A percentile compares a stretch with the other conserved stretches of the same genome.
phyloP scores from a whole-genome alignment of 64 coral and sea anemone genomes.

The Montipora efflorescens region DNA sequence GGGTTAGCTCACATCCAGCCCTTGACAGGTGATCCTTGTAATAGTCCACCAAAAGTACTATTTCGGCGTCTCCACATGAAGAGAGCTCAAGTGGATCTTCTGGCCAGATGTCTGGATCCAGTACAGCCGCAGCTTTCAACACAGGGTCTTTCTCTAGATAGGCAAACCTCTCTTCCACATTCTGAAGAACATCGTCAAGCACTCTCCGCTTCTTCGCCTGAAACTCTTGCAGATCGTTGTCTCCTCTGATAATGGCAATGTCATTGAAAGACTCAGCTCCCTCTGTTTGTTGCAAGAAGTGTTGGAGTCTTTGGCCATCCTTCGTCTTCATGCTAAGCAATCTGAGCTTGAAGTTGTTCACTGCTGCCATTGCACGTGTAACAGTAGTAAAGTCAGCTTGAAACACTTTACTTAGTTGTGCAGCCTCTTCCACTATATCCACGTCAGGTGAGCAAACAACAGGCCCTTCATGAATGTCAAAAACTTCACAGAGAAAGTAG shows the following conservation, averaged over 20 bases:
- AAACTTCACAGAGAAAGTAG: slow-evolving; percentile 3
- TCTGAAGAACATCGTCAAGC: slow-evolving; percentile 3
- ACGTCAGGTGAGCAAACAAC: slow-evolving; percentile 11
- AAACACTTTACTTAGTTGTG: slow-evolving; percentile 10
- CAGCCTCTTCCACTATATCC: slow-evolving; percentile 19
- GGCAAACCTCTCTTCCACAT: slow-evolving; percentile 6
- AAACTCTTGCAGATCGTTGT: slow-evolving; percentile 6
- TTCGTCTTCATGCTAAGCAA: slow-evolving; percentile 10
- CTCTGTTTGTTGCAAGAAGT: slow-evolving; percentile 7
- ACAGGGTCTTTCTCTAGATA: slow-evolving; percentile 32
- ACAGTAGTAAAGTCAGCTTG: slow-evolving; percentile 45
- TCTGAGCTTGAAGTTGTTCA: slow-evolving; percentile 16
- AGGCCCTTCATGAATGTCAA: slow-evolving; percentile 16
- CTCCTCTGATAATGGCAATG: not conserved
- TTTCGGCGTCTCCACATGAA: not conserved
- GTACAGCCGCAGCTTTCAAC: slow-evolving; percentile 3
- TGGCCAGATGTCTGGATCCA: slow-evolving; percentile 29
- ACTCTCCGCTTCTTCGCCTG: not conserved
- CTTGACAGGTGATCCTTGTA: slow-evolving; percentile 14
- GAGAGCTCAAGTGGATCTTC: not conserved
- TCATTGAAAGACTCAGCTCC: slow-evolving; percentile 1
- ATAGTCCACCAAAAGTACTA: not conserved
- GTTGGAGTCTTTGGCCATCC: not conserved
- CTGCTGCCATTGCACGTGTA: not conserved
- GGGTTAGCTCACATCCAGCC: not conserved